phyloP scores from a whole-genome alignment of 2,113 vertebrate species.

The Emydura subglobosa region DNA sequence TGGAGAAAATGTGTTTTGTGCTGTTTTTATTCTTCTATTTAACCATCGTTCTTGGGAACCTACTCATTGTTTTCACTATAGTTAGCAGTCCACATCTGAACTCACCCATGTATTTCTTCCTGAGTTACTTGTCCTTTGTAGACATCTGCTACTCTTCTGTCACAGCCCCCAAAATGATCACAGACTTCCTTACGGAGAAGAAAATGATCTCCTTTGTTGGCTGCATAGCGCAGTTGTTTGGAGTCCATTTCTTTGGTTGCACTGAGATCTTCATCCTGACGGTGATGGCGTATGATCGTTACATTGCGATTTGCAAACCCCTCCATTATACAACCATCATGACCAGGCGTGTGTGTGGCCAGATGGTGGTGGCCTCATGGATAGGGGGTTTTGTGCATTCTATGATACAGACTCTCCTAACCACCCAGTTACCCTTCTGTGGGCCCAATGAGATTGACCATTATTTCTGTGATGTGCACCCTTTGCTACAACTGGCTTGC shows the following conservation, averaged over 20 bases:
- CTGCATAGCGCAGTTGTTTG: slow-evolving; percentile 64
- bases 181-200: slow-evolving; percentile 49
- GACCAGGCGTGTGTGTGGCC: neutral
- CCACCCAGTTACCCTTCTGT: slow-evolving; percentile 56
- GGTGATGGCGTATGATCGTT: slow-evolving; percentile 68
- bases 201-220: slow-evolving; percentile 55
- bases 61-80: slow-evolving; percentile 56
- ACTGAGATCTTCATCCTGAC: slow-evolving; percentile 65
- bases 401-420: slow-evolving; percentile 57
- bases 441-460: slow-evolving; percentile 62
- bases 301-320: slow-evolving; percentile 66
- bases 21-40: slow-evolving; percentile 62
- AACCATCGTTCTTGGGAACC: slow-evolving; percentile 57
- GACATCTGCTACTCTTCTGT: slow-evolving; percentile 71
- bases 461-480: slow-evolving; percentile 69
- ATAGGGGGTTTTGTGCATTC: slow-evolving; percentile 60
- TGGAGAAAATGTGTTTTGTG: slow-evolving; percentile 58
- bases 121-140: slow-evolving; percentile 65
- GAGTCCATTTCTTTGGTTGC: slow-evolving; percentile 62
- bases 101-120: slow-evolving; percentile 72
- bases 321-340: slow-evolving; percentile 53
- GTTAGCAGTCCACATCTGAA: neutral
- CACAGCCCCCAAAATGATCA: slow-evolving; percentile 58
- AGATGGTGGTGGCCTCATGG: slow-evolving; percentile 24
- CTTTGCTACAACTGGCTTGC: slow-evolving; percentile 56